Evolutionary conservation across 2,113 vertebrate genomes (phyloP), one percentile per base, ranked within the genome.

Genomic region (rat (Rattus norvegicus)): DNA sequence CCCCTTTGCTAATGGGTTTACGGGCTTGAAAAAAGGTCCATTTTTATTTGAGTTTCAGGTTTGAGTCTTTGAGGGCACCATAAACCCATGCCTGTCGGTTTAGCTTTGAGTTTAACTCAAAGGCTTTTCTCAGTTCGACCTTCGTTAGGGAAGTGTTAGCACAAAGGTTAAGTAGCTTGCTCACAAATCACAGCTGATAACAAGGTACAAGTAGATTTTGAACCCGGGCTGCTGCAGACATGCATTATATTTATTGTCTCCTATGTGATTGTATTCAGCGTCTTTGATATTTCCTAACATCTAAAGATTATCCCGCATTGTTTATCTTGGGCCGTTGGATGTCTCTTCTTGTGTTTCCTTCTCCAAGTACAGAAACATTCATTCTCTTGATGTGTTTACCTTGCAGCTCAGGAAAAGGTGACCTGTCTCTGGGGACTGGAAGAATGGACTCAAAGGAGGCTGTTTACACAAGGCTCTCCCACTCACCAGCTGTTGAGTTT

Each of bases 331-430:
- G 47, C 93, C 93, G 95, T 92, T 65, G 92, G 95, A 87, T 89
- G 63, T 63, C 79, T 96, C 86, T 95, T 75, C 33, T 28, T 91
- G 86, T 95, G 61, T 94, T 5, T 6, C 79, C 12, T 63, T 91
- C 81, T 93, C 91, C 67, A 43, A 77, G 85, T 93, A 95, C 49
- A 92, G 20, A 95, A 63, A 63, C 91, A 86, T 92, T 97, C 96
- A 98, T 97, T 98, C 90, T 92, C 95, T 61, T 52, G 65, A 92
- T 95, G 96, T 97, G 97, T 95, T 98, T 96, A 59, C 96, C 96
- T 97, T 98, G 47, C 96, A 98, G 97, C 89, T 97, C 89, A 97
- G 94, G 95, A 95, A 96, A 95, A 98, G 97, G 94, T 97, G 96
- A 98, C 83, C 59, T 70, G 80, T 89, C 95, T 92, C 95, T n/a